Base-by-base conservation (phyloP, 2,113 vertebrate species). In the Oncorhynchus nerka region DNA sequence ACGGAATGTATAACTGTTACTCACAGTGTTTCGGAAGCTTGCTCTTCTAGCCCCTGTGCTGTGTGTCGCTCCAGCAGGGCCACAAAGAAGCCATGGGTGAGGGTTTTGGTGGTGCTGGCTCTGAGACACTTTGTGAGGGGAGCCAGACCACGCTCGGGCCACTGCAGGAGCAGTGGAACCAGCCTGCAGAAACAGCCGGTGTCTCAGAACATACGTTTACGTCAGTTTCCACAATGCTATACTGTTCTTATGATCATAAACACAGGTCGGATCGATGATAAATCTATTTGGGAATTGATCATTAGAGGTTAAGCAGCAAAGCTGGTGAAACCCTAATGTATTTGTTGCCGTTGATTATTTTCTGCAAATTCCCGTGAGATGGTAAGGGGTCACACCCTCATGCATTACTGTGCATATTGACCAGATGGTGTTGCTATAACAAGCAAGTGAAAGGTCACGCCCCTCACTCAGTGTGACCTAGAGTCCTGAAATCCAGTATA, bases 31-130 rank as follows among this genome's bases (percentile, higher is more conserved):
- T 68, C 76, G 73, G 28, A 22, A 3, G 1, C 13, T 12, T 79
- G 64, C 30, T 59, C 72, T 11, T 66, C 79, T 3, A 19, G 22
- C 0, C 2, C 70, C 73, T 51, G 82, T 59, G 75, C 48, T 1
- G 34, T 69, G 61, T n/a, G 71, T 75, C 92, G 91, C 83, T 98
- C 95, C 83, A 99, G 87, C 69, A 99, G 81, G 0, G 98, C 98
- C 45, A 98, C 87, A 0, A 99, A 99, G 89, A 99, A 99, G 45
- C 98, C 98, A 0, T 95, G 93, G 0, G 97, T 98, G 74, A 95
- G 92, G 0, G 96, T 98, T 65, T 90, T 92, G 0, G 86, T 34
- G 0, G 91, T 88, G 32, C 94, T 94, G n/a, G 98, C 97, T 0
- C 97, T 93, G 69, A 99, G 91, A 86, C 97, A 99, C 55, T 95